A percentile compares a stretch with the other conserved stretches of the same genome.
phyloP scores from a whole-genome alignment of 2,113 vertebrate genomes.

The Todiramphus saurophagus region DNA sequence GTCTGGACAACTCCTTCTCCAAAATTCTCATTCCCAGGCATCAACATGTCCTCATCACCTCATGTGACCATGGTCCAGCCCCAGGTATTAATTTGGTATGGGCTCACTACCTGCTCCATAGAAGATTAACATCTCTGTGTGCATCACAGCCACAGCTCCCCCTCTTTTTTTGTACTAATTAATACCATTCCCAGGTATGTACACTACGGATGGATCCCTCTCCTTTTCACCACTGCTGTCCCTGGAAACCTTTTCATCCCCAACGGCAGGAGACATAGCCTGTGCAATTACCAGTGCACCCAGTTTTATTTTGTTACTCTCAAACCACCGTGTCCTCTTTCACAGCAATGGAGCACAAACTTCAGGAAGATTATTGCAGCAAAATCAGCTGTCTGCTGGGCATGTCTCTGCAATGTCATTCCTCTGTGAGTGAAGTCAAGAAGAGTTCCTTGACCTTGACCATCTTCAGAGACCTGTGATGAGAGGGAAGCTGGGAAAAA shows the following conservation, averaged over 20 bases:
- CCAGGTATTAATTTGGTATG: neutral
- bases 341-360: neutral
- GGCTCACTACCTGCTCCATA: neutral
- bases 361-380: neutral
- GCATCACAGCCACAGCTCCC: neutral
- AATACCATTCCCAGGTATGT: neutral
- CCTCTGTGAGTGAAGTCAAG: neutral
- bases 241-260: neutral
- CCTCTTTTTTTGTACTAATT: neutral
- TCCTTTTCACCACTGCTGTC: neutral
- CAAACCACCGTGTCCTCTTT: neutral
- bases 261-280: neutral
- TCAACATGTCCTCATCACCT: neutral
- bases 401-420: neutral
- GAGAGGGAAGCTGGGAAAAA: neutral
- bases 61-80: neutral
- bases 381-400: neutral
- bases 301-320: neutral
- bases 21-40: neutral
- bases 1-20: neutral
- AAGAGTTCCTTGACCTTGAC: neutral
- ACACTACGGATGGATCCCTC: rapidly evolving
- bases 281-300: neutral
- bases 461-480: neutral
- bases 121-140: neutral